These are phyloP conservation scores for Nothocercus julius DNA, from an alignment of 2,113 vertebrate genomes.

Conservation along the genomic window DNA sequence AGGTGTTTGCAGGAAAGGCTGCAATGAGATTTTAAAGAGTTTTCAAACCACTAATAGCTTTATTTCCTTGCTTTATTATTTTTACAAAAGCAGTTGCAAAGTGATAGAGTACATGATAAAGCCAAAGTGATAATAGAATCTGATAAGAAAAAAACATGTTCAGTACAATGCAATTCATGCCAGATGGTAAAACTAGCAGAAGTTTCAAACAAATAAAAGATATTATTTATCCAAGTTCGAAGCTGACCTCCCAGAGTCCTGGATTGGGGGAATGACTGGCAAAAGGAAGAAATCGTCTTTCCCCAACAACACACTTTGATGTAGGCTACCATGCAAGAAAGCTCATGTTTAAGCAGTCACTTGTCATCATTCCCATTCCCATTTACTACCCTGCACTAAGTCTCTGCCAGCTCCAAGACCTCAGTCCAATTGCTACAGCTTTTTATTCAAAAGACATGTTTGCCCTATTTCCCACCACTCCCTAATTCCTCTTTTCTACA, in stretches of 20 bases:
- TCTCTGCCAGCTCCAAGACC: neutral
- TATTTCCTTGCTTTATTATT: conserved; percentile 43
- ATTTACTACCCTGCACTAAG: neutral
- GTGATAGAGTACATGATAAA: conserved; percentile 33
- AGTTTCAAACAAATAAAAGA: conserved; percentile 15
- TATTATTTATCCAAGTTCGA: neutral
- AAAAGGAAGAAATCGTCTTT: neutral
- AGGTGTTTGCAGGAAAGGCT: conserved; percentile 4
- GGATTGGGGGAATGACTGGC: neutral
- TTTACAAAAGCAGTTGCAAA: neutral
- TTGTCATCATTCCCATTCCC: neutral
- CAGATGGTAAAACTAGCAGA: conserved; percentile 18
- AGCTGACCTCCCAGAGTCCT: neutral
- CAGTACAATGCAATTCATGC: neutral
- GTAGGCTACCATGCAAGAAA: neutral
- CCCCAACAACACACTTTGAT: neutral
- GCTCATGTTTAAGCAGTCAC: neutral
- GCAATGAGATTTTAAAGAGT: conserved; percentile 30
- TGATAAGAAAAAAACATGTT: conserved; percentile 38
- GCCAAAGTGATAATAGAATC: conserved; percentile 39
- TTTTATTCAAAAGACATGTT: neutral
- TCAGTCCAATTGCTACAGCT: neutral
- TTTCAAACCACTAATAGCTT: conserved; percentile 47
- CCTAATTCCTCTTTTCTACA: neutral
- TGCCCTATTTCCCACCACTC: neutral